phyloP scores from a whole-genome alignment of 1,140 invertebrate species.

The Drosophila mayri region DNA sequence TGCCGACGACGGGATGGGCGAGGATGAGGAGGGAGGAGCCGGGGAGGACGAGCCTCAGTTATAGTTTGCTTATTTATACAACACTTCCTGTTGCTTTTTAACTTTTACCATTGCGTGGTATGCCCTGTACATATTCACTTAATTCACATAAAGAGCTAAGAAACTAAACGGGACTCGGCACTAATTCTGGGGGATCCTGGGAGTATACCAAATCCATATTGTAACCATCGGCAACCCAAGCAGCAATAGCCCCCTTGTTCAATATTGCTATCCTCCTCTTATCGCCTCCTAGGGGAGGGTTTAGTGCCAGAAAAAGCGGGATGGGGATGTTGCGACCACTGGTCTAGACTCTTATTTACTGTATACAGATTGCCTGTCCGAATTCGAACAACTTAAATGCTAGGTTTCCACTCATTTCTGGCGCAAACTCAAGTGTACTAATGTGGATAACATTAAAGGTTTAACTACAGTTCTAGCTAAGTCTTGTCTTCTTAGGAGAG shows the following conservation, averaged over 20 bases:
- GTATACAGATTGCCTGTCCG: not conserved
- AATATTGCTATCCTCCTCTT: too few relatives aligned
- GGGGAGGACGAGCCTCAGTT: constrained; percentile 53
- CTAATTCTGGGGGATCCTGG: not conserved
- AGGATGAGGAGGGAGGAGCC: constrained; percentile 62
- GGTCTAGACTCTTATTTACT: constrained; percentile 4
- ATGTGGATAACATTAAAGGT: constrained; percentile 13
- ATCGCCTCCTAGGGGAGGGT: not conserved
- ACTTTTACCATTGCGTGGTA: constrained; percentile 30
- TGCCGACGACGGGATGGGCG: constrained; percentile 89
- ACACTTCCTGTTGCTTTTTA: not conserved
- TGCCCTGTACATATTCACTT: constrained; percentile 40
- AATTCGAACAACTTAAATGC: constrained; percentile 7
- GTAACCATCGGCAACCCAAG: too few relatives aligned
- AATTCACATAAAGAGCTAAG: constrained; percentile 38
- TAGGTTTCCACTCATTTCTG: constrained; percentile 5
- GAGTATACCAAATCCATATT: not conserved
- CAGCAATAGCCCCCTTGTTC: not conserved
- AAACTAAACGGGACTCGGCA: constrained; percentile 14
- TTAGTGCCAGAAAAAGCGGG: not conserved
- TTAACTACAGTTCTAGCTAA: constrained; percentile 30
- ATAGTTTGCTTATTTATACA: constrained; percentile 41
- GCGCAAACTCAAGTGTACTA: constrained; percentile 1
- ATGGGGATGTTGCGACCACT: not conserved
- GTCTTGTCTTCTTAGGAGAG: constrained; percentile 47